Evolutionary conservation across 2,797 vertebrate genomes (phyloP).

Genomic region (Semaprochilodus insignis): DNA sequence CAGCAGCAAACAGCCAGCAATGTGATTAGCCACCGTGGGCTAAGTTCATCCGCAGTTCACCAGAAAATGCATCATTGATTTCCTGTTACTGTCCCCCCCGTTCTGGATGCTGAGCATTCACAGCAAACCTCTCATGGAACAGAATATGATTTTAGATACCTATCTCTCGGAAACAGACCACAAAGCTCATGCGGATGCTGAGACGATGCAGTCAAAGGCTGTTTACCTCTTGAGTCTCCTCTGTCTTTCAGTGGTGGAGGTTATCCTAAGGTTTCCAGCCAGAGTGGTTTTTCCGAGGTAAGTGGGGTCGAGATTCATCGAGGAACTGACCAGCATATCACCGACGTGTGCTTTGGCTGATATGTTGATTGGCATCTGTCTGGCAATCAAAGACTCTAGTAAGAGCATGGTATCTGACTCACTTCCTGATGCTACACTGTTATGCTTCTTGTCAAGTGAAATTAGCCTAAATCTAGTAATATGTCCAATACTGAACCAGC

Average conservation of each 20-base stretch:
- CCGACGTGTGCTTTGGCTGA: not conserved
- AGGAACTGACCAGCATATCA: not conserved
- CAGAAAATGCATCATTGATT: slow-evolving; percentile 71
- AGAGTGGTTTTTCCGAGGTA: not conserved
- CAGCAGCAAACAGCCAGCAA: slow-evolving; percentile 58
- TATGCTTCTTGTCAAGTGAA: too few relatives aligned
- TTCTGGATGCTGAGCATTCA: slow-evolving; percentile 33
- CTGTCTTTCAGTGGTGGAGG: not conserved
- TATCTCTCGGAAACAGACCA: not conserved
- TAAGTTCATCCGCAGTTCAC: slow-evolving; percentile 73
- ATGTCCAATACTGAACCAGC: too few relatives aligned
- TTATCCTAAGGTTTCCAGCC: not conserved
- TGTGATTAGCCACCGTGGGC: slow-evolving; percentile 62
- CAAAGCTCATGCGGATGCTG: not conserved
- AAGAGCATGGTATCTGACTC: not conserved
- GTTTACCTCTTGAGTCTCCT: not conserved
- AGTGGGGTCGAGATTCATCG: too few relatives aligned
- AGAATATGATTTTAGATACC: slow-evolving; percentile 19
- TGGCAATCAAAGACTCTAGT: not conserved
- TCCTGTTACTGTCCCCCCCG: slow-evolving; percentile 53
- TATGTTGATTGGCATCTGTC: not conserved
- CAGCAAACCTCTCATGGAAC: slow-evolving; percentile 48
- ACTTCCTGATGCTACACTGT: too few relatives aligned
- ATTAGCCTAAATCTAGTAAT: too few relatives aligned
- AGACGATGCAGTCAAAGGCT: not conserved